A percentile compares a stretch with the other conserved stretches of the same genome.
These are phyloP conservation scores for Hydrolagus affinis DNA, from an alignment of 2,113 vertebrate species.

Conservation along the genomic window DNA sequence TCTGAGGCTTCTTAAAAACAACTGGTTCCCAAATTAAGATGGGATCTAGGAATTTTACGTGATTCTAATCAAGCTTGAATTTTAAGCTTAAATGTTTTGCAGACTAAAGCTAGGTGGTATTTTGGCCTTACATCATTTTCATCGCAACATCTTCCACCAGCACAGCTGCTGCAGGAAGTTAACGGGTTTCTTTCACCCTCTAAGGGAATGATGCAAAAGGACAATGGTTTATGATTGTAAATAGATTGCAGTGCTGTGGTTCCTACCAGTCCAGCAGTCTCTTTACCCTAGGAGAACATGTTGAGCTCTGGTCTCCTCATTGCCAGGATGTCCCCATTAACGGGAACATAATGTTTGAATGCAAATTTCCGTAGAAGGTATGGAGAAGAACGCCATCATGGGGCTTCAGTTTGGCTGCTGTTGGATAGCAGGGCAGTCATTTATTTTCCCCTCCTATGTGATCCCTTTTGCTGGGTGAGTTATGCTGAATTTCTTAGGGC, in stretches of 20 bases:
- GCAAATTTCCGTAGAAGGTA: neutral
- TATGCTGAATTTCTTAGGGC: conserved; percentile 29
- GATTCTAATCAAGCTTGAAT: too few species aligned
- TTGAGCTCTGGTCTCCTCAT: neutral
- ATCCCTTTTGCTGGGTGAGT: conserved; percentile 24
- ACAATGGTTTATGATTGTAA: neutral
- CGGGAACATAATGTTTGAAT: neutral
- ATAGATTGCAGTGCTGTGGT: neutral
- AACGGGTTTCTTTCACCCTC: neutral
- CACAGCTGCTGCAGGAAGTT: neutral
- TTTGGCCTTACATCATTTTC: neutral
- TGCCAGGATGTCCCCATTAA: neutral
- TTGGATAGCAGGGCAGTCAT: neutral
- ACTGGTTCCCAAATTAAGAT: too few species aligned
- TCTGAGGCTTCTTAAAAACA: too few species aligned
- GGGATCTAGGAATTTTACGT: too few species aligned
- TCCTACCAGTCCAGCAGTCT: neutral
- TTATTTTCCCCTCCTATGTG: conserved; percentile 21
- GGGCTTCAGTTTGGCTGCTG: neutral
- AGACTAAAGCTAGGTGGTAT: too few species aligned
- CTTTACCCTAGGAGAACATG: neutral
- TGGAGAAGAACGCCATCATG: neutral
- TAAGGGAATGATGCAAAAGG: neutral
- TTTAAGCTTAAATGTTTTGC: too few species aligned
- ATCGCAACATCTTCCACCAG: neutral